These are phyloP conservation scores for Limosa lapponica DNA, from an alignment of 2,797 vertebrate species.

Conservation along the genomic window DNA sequence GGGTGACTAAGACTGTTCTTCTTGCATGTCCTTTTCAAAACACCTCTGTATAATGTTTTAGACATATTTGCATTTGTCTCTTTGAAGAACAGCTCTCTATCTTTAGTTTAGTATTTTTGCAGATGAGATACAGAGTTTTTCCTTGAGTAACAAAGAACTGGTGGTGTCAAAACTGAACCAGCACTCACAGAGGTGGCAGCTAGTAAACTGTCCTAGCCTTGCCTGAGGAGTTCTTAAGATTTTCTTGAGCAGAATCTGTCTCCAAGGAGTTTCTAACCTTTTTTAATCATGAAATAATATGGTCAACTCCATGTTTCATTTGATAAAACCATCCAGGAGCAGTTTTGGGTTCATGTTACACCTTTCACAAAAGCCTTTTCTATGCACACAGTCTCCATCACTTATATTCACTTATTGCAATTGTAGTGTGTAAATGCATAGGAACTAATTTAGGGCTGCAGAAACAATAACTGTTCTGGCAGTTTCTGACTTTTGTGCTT, in stretches of 20 bases:
- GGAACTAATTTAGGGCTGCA: not conserved
- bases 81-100: not conserved
- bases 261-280: not conserved
- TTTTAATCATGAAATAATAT: not conserved
- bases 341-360: not conserved
- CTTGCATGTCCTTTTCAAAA: not conserved
- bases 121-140: not conserved
- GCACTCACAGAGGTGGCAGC: not conserved
- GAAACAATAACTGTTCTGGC: not conserved
- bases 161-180: not conserved
- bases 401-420: not conserved
- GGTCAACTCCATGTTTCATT: not conserved
- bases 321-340: not conserved
- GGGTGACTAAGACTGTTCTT: not conserved
- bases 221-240: not conserved
- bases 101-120: not conserved
- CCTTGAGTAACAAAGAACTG: not conserved
- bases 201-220: not conserved
- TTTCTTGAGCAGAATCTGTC: not conserved
- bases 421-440: not conserved
- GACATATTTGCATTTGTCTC: not conserved
- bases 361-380: not conserved
- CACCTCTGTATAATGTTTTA: not conserved
- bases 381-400: not conserved
- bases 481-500: not conserved